Evolutionary conservation across 2,113 vertebrate genomes (phyloP).

Genomic region (Castor canadensis): DNA sequence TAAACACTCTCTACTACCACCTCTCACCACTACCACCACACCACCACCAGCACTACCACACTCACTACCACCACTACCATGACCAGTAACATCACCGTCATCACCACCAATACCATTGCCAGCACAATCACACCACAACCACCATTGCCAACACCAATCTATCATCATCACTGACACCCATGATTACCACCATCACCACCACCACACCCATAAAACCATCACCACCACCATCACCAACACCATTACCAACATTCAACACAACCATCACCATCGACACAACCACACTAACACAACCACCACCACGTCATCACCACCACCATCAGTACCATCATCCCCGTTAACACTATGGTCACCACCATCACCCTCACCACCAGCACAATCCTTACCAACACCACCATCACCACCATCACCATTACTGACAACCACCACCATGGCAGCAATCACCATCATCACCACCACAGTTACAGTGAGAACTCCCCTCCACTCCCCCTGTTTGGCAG

Average conservation of each 20-base stretch:
- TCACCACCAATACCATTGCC: background rate
- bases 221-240: background rate
- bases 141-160: background rate
- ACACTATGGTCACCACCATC: too few species aligned
- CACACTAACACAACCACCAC: background rate
- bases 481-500: background rate
- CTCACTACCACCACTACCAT: background rate
- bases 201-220: too few species aligned
- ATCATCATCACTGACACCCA: background rate
- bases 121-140: background rate
- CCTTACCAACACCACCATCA: background rate
- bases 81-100: accelerated
- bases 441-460: background rate
- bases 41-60: background rate
- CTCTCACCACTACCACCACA: background rate
- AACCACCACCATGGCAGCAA: background rate
- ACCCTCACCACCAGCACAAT: background rate
- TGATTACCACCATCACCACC: background rate
- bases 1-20: background rate
- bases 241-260: background rate
- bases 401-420: background rate
- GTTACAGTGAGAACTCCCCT: background rate
- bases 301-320: too few species aligned
- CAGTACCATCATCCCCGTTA: background rate
- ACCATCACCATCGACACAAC: background rate